phyloP scores from a whole-genome alignment of 2,888 invertebrate genomes.

The Thymelicus lineola region DNA sequence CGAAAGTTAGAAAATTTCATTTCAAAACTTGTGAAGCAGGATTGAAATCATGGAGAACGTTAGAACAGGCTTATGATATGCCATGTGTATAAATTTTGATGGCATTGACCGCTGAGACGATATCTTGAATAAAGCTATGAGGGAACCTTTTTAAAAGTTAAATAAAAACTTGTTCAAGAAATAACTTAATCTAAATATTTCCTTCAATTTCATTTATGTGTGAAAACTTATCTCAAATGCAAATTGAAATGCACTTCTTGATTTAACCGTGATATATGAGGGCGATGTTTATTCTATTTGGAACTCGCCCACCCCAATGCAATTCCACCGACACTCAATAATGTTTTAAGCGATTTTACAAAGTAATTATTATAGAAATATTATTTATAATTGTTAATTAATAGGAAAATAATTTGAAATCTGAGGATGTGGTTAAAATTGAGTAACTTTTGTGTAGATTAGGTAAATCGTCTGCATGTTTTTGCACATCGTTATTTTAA shows the following conservation, averaged over 20 bases:
- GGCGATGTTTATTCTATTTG: slow-evolving; percentile 37
- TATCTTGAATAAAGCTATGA: too few relatives aligned
- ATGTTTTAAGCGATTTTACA: slow-evolving; percentile 23
- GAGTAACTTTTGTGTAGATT: too few relatives aligned
- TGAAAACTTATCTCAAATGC: slow-evolving; percentile 34
- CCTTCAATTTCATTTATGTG: too few relatives aligned
- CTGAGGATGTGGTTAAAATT: background rate
- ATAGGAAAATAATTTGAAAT: background rate
- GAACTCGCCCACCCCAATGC: slow-evolving; percentile 7
- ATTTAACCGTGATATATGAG: slow-evolving; percentile 27
- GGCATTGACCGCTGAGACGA: too few relatives aligned
- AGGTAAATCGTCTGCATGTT: too few relatives aligned
- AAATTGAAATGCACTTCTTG: slow-evolving; percentile 30
- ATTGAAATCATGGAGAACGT: too few relatives aligned
- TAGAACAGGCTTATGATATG: too few relatives aligned
- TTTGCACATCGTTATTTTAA: too few relatives aligned
- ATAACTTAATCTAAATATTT: too few relatives aligned
- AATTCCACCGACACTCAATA: slow-evolving; percentile 18
- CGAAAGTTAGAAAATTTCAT: background rate
- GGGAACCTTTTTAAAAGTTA: too few relatives aligned
- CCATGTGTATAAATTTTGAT: too few relatives aligned
- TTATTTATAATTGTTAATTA: background rate
- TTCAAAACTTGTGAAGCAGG: background rate
- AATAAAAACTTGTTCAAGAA: too few relatives aligned
- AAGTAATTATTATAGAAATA: background rate